Conservation (phyloP, 1,140 invertebrate species). For the Drosophila serrata region DNA sequence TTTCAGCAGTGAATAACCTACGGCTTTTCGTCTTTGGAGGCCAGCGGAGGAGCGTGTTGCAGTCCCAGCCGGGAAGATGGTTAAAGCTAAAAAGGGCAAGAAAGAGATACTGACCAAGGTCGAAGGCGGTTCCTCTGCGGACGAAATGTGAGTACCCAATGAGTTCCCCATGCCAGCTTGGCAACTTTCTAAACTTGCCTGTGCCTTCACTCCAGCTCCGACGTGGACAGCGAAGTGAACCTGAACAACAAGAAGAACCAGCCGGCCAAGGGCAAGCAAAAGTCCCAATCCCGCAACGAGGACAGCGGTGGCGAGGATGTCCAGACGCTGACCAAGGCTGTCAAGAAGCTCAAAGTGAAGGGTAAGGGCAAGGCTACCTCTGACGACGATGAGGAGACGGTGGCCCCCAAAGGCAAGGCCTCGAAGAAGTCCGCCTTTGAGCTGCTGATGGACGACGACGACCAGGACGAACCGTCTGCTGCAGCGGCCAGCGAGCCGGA, state of each 20-base stretch:
- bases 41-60: slow-evolving; percentile 83
- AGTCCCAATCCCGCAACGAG: slow-evolving; percentile 68
- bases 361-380: slow-evolving; percentile 68
- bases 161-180: slow-evolving; percentile 41
- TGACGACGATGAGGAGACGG: slow-evolving; percentile 57
- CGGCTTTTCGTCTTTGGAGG: slow-evolving; percentile 66
- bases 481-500: slow-evolving; percentile 71
- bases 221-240: slow-evolving; percentile 69
- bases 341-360: slow-evolving; percentile 77
- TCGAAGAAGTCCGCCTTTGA: slow-evolving; percentile 88
- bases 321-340: slow-evolving; percentile 57
- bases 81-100: slow-evolving; percentile 86
- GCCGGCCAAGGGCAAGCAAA: slow-evolving; percentile 63
- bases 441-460: slow-evolving; percentile 87
- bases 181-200: slow-evolving; percentile 60
- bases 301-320: slow-evolving; percentile 56
- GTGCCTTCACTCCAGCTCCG: slow-evolving; percentile 52
- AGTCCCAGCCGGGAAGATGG: slow-evolving; percentile 84
- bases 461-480: slow-evolving; percentile 82
- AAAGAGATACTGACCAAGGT: slow-evolving; percentile 83
- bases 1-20: slow-evolving; percentile 80
- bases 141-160: slow-evolving; percentile 82
- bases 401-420: slow-evolving; percentile 85
- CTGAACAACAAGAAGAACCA: slow-evolving; percentile 82
- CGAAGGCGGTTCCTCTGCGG: slow-evolving; percentile 75